phyloP scores from a whole-genome alignment of 2,797 vertebrate species.

The Anas capensis region DNA sequence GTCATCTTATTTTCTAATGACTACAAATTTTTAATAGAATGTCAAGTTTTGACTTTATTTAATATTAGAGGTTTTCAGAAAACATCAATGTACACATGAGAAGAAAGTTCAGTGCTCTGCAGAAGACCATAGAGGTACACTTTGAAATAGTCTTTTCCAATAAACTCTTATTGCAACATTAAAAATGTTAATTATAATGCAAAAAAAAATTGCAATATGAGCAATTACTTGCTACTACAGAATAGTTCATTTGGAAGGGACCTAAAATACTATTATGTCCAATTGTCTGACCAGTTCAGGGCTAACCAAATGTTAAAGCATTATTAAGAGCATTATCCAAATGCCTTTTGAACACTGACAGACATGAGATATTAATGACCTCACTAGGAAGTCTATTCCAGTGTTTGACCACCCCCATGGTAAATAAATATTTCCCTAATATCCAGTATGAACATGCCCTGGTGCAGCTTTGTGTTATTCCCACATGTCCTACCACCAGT shows the following conservation, averaged over 20 bases:
- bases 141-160: conserved; percentile 35
- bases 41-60: conserved; percentile 41
- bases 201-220: background rate
- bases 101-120: conserved; percentile 64
- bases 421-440: background rate
- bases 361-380: background rate
- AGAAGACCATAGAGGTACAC: conserved; percentile 51
- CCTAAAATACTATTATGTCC: background rate
- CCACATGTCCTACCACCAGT: too few species aligned
- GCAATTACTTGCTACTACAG: background rate
- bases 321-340: background rate
- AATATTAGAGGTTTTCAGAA: conserved; percentile 64
- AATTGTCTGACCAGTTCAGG: background rate
- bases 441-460: background rate
- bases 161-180: background rate
- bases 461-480: background rate
- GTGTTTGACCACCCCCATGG: background rate
- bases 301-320: background rate
- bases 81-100: conserved; percentile 48
- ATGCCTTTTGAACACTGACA: background rate
- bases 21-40: conserved; percentile 42
- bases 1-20: conserved; percentile 35
- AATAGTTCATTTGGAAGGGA: background rate
- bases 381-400: background rate
- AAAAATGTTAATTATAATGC: background rate